phyloP scores from a whole-genome alignment of 2,888 invertebrate species.

The Vandiemenella viatica region DNA sequence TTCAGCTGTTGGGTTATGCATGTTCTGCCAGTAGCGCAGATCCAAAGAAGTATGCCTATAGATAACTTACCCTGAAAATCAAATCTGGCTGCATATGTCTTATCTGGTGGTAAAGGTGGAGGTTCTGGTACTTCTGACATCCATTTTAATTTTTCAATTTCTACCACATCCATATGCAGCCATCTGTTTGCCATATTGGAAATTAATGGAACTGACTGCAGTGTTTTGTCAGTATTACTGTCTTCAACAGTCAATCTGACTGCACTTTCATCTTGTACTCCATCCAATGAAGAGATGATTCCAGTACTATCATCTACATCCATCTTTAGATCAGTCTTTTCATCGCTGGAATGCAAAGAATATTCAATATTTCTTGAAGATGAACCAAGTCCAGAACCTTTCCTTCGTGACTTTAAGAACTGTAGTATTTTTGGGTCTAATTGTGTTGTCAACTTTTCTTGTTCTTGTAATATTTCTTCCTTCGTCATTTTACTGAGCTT shows the following conservation, averaged over 20 bases:
- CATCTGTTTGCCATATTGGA: slow-evolving; percentile 46
- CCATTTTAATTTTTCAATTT: slow-evolving; percentile 79
- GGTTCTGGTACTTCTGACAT: slow-evolving; percentile 51
- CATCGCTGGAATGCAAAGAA: slow-evolving; percentile 20
- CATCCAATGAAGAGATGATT: background rate
- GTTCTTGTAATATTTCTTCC: slow-evolving; percentile 60
- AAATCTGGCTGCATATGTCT: slow-evolving; percentile 65
- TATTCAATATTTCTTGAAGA: slow-evolving; percentile 22
- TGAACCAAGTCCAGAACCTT: slow-evolving; percentile 20
- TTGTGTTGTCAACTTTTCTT: slow-evolving; percentile 44
- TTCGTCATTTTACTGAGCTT: slow-evolving; percentile 50
- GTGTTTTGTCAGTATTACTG: background rate
- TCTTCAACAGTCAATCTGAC: background rate
- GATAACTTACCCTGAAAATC: slow-evolving; percentile 61
- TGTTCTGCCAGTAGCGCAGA: too few species aligned
- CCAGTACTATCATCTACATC: background rate
- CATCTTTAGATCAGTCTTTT: background rate
- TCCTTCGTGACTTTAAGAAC: slow-evolving; percentile 40
- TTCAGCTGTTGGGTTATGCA: too few species aligned
- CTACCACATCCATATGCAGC: slow-evolving; percentile 75
- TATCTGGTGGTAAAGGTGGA: slow-evolving; percentile 29
- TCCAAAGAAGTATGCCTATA: too few species aligned
- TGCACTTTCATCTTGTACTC: background rate
- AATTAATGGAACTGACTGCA: background rate
- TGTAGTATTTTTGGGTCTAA: slow-evolving; percentile 51